Evolutionary conservation across 2,888 invertebrate genomes (phyloP).

Genomic region (Miltochrista miniata): DNA sequence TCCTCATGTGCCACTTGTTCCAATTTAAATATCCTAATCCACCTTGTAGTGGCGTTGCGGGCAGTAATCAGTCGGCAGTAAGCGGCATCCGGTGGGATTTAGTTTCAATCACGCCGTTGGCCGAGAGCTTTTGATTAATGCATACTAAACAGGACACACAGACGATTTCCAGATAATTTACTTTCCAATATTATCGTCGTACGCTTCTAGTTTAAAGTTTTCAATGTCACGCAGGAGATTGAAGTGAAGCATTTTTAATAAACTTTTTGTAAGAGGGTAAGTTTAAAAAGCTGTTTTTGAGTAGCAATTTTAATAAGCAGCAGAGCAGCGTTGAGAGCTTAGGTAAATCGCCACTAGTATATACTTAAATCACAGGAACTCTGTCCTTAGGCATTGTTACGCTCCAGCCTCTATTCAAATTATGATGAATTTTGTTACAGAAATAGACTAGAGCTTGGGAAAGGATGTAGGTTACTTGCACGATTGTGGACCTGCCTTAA

Average conservation of each 20-base stretch:
- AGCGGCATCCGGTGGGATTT: slow-evolving; percentile 70
- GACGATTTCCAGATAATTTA: slow-evolving; percentile 50
- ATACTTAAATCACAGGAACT: no score
- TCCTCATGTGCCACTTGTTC: slow-evolving; percentile 40
- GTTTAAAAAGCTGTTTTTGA: not conserved
- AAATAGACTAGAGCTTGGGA: no score
- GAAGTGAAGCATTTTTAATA: slow-evolving; percentile 4
- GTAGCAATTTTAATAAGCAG: no score
- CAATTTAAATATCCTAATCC: slow-evolving; percentile 74
- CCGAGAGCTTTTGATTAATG: slow-evolving; percentile 74
- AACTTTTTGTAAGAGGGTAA: not conserved
- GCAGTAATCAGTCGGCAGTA: slow-evolving; percentile 70
- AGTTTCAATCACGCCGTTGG: slow-evolving; percentile 77
- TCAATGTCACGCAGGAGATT: slow-evolving; percentile 16
- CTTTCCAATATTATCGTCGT: slow-evolving; percentile 39
- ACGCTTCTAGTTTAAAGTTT: slow-evolving; percentile 27
- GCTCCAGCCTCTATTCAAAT: no score
- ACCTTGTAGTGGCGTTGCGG: slow-evolving; percentile 51
- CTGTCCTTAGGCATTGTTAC: no score
- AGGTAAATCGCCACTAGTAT: no score
- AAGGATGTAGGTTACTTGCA: no score
- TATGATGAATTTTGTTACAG: no score
- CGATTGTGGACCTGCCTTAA: no score
- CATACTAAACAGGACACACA: slow-evolving; percentile 76
- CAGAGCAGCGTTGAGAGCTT: no score